Conservation (phyloP, 2,888 invertebrate species). For the Ophion ellenae region DNA sequence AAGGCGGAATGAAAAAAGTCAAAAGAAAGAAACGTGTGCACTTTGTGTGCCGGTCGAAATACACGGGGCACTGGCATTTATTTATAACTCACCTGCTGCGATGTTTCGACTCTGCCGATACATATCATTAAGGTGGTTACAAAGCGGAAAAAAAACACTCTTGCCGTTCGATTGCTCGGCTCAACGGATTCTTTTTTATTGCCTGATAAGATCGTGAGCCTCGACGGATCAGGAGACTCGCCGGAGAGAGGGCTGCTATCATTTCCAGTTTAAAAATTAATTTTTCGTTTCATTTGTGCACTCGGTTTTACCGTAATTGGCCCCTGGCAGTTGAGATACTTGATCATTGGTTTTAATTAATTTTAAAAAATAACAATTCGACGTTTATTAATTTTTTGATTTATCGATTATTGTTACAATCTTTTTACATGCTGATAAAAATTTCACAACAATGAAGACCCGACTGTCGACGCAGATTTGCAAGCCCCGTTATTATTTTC, state of each 20-base stretch:
- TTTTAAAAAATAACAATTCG: background rate
- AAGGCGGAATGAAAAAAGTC: background rate
- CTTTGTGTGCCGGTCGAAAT: constrained; percentile 5
- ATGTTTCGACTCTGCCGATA: background rate
- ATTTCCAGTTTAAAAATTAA: background rate
- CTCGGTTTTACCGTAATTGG: background rate
- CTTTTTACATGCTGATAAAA: too few relatives aligned
- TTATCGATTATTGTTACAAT: too few relatives aligned
- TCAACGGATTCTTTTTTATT: constrained; percentile 14
- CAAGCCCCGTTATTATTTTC: too few relatives aligned
- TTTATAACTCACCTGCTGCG: constrained; percentile 44
- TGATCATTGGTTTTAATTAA: background rate
- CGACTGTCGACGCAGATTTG: too few relatives aligned
- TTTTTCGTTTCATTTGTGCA: background rate
- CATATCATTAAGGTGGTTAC: constrained; percentile 8
- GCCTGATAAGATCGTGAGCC: background rate
- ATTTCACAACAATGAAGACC: too few relatives aligned
- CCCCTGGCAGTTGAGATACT: background rate
- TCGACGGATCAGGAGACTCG: background rate
- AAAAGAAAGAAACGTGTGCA: background rate
- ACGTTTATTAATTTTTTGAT: background rate
- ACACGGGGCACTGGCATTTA: constrained; percentile 11
- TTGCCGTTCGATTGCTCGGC: background rate
- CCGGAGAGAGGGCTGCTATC: background rate
- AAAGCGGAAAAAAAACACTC: constrained; percentile 10